Conservation (phyloP, 2,888 invertebrate genomes). For the Himalopsyche japonica region DNA sequence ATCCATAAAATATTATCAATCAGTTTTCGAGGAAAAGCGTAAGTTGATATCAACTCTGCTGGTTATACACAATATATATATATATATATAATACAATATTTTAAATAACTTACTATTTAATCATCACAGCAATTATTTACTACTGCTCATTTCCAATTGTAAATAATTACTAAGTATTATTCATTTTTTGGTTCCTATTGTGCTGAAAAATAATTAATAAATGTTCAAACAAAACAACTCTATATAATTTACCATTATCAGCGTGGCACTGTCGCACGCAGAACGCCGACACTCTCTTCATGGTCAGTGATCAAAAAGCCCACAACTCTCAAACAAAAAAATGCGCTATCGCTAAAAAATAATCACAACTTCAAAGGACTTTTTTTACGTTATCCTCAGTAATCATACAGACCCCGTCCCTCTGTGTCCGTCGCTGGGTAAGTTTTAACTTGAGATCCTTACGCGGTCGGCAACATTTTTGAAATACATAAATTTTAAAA, state of each 20-base stretch:
- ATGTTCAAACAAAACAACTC: not conserved
- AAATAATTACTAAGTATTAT: too few species aligned
- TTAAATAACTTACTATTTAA: too few species aligned
- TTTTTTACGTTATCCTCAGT: constrained; percentile 21
- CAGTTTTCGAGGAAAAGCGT: too few species aligned
- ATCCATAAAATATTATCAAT: too few species aligned
- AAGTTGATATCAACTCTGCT: too few species aligned
- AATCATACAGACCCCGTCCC: constrained; percentile 25
- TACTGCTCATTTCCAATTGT: not conserved
- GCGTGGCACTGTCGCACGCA: not conserved
- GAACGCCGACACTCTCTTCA: not conserved
- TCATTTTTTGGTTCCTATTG: not conserved
- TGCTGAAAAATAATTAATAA: not conserved
- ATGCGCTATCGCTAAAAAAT: constrained; percentile 32
- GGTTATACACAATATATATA: too few species aligned
- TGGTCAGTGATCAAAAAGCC: constrained; percentile 24
- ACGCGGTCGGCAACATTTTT: not conserved
- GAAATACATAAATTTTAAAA: too few species aligned
- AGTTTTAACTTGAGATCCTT: not conserved
- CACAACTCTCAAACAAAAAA: constrained; percentile 6
- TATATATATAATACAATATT: too few species aligned
- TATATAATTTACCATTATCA: not conserved
- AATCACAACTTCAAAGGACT: constrained; percentile 39
- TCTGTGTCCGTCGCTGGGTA: not conserved
- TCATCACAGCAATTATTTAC: not conserved